Conservation (phyloP, 2,888 invertebrate species). For the Achlya flavicornis region DNA sequence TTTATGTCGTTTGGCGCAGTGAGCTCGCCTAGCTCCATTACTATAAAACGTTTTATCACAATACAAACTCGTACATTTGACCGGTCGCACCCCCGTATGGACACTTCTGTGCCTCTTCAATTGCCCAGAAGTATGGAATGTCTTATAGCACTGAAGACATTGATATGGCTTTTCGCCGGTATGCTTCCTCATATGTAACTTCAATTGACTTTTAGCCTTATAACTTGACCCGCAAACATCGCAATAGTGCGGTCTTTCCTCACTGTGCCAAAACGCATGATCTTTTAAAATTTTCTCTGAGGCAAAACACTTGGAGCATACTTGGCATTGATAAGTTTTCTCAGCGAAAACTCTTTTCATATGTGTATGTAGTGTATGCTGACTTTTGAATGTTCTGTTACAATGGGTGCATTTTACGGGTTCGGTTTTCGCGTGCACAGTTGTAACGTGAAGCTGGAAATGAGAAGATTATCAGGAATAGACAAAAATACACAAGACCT, state of each 20-base stretch:
- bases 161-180: slow-evolving; percentile 35
- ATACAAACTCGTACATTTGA: slow-evolving; percentile 34
- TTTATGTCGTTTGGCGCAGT: slow-evolving; percentile 21
- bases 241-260: slow-evolving; percentile 50
- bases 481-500: neutral
- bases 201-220: slow-evolving; percentile 50
- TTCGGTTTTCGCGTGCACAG: slow-evolving; percentile 30
- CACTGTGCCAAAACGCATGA: slow-evolving; percentile 57
- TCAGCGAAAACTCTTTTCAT: slow-evolving; percentile 32
- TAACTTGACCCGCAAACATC: slow-evolving; percentile 49
- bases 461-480: neutral
- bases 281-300: slow-evolving; percentile 32
- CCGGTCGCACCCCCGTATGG: slow-evolving; percentile 41
- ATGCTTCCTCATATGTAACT: slow-evolving; percentile 43
- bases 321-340: slow-evolving; percentile 46
- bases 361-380: slow-evolving; percentile 40
- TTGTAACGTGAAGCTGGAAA: slow-evolving; percentile 37
- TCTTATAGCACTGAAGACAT: slow-evolving; percentile 36
- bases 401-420: slow-evolving; percentile 55
- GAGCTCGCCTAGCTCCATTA: slow-evolving; percentile 42
- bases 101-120: slow-evolving; percentile 38
- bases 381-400: slow-evolving; percentile 49
- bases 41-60: slow-evolving; percentile 42
- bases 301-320: slow-evolving; percentile 49
- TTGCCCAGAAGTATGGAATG: slow-evolving; percentile 28